phyloP scores from a whole-genome alignment of 2,113 vertebrate genomes.

The Phyllopteryx taeniolatus region DNA sequence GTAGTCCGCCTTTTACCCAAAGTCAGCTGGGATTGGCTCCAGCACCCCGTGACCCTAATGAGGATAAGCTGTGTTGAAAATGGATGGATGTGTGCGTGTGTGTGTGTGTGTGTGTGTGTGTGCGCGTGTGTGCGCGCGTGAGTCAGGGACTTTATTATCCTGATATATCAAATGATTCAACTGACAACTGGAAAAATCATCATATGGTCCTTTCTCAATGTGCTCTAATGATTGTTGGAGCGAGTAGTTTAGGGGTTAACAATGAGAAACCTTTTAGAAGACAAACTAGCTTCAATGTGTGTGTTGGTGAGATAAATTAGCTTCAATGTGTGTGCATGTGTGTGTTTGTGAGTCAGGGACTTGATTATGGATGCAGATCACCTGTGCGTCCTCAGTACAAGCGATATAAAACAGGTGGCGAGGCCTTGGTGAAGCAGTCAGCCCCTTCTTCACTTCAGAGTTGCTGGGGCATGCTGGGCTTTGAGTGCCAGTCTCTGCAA shows the following conservation, averaged over 20 bases:
- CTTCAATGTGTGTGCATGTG: background rate
- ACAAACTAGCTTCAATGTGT: no score
- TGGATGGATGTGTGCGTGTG: background rate
- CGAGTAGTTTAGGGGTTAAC: no score
- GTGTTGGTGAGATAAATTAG: no score
- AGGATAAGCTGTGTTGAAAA: background rate
- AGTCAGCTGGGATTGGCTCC: no score
- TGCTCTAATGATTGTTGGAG: no score
- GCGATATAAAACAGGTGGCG: slow-evolving; percentile 36
- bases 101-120: background rate
- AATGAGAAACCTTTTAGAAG: background rate
- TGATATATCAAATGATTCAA: no score
- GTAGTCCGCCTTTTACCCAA: no score
- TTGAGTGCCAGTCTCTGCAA: slow-evolving; percentile 11
- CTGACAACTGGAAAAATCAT: no score
- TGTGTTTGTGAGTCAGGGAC: no score
- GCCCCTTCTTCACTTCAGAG: slow-evolving; percentile 8
- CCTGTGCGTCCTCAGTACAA: slow-evolving; percentile 29
- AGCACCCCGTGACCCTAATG: no score
- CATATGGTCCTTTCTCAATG: no score
- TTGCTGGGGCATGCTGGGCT: slow-evolving; percentile 10
- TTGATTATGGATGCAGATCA: slow-evolving; percentile 25
- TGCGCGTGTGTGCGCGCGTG: background rate
- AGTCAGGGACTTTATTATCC: no score
- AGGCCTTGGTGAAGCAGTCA: background rate